Evolutionary conservation across 2,113 vertebrate species (phyloP).

Genomic region (Nothoprocta perdicaria): DNA sequence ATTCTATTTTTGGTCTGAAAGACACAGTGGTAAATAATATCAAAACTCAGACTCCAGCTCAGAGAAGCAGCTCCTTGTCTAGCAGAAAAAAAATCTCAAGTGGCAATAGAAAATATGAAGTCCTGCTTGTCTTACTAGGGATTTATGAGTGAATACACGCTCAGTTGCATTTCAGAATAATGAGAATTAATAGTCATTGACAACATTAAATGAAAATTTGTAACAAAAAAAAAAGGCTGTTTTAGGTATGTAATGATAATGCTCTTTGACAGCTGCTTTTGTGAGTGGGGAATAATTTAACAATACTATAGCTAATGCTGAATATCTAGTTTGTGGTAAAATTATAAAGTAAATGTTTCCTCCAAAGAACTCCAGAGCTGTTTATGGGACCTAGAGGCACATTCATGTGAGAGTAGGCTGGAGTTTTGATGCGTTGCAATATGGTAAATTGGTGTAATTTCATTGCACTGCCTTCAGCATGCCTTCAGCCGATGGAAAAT

Average conservation of each 20-base stretch:
- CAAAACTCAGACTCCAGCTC: not conserved
- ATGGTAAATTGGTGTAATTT: not conserved
- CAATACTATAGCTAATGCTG: constrained; percentile 5
- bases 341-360: constrained; percentile 10
- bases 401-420: not conserved
- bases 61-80: not conserved
- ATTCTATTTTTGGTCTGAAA: not conserved
- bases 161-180: not conserved
- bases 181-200: constrained; percentile 24
- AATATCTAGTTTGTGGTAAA: not conserved
- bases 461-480: not conserved
- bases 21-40: not conserved
- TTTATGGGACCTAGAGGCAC: constrained; percentile 27
- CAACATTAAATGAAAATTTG: not conserved
- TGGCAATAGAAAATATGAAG: not conserved
- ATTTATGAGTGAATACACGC: not conserved
- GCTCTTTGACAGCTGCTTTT: constrained; percentile 40
- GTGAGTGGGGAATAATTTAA: constrained; percentile 3
- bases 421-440: not conserved
- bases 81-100: not conserved
- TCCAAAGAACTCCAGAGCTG: not conserved
- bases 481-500: not conserved
- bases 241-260: constrained; percentile 19
- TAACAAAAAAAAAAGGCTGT: not conserved
- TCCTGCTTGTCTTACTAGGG: not conserved